A percentile compares a stretch with the other conserved stretches of the same genome.
phyloP scores from a whole-genome alignment of 2,797 vertebrate genomes.

The Sandelia bainsii region DNA sequence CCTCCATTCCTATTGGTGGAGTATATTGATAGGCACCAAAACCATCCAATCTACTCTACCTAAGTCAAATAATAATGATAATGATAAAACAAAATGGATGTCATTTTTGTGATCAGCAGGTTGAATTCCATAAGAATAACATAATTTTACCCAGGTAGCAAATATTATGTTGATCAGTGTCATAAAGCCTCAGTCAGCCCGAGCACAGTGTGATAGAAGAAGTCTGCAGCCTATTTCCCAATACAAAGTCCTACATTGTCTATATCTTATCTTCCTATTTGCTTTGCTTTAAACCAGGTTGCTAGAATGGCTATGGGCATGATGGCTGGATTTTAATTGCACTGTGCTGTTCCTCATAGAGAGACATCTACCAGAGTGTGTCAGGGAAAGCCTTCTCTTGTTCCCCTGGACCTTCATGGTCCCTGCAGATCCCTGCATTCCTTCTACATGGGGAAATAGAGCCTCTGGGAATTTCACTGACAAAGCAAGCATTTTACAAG shows the following conservation, averaged over 20 bases:
- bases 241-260: conserved; percentile 36
- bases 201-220: conserved; percentile 12
- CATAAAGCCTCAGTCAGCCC: conserved; percentile 34
- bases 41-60: too few relatives aligned
- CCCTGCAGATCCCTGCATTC: conserved; percentile 34
- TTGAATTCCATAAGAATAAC: too few relatives aligned
- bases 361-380: conserved; percentile 27
- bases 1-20: too few relatives aligned
- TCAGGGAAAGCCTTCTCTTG: conserved; percentile 21
- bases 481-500: conserved; percentile 64
- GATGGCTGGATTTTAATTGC: conserved; percentile 29
- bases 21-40: too few relatives aligned
- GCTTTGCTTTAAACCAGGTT: conserved; percentile 37
- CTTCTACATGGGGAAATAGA: conserved; percentile 36
- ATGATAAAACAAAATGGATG: too few relatives aligned
- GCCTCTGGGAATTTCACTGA: conserved; percentile 51
- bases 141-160: too few relatives aligned
- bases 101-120: too few relatives aligned
- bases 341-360: conserved; percentile 30
- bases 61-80: too few relatives aligned
- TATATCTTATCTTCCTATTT: conserved; percentile 38
- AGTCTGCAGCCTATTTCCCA: conserved; percentile 46
- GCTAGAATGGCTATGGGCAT: conserved; percentile 43
- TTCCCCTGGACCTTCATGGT: conserved; percentile 27
- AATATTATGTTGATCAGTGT: too few relatives aligned